phyloP scores from a whole-genome alignment of 2,797 vertebrate genomes.

The Siniperca undulata region DNA sequence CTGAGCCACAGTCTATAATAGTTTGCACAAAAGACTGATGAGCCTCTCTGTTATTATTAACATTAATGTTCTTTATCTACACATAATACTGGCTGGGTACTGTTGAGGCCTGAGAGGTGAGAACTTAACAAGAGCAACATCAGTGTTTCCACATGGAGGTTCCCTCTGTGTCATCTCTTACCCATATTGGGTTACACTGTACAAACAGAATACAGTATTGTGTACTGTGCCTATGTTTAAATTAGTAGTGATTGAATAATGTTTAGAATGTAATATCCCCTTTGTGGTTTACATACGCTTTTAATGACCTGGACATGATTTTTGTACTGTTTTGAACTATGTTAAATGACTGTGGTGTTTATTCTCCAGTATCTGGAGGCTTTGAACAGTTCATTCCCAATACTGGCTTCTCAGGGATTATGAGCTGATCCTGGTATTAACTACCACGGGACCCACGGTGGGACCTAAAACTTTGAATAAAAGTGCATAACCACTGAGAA shows the following conservation, averaged over 20 bases:
- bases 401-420: constrained; percentile 93
- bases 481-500: constrained; percentile 90
- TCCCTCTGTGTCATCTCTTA: constrained; percentile 79
- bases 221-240: constrained; percentile 88
- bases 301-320: constrained; percentile 79
- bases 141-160: constrained; percentile 78
- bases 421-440: constrained; percentile 86
- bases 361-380: constrained; percentile 95
- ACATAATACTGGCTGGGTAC: constrained; percentile 47
- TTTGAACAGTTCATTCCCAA: constrained; percentile 82
- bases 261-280: constrained; percentile 82
- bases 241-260: constrained; percentile 77
- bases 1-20: constrained; percentile 46
- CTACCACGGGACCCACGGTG: constrained; percentile 85
- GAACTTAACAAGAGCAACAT: constrained; percentile 73
- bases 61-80: constrained; percentile 51
- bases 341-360: constrained; percentile 85
- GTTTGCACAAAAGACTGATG: constrained; percentile 74
- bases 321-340: constrained; percentile 80
- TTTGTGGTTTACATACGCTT: constrained; percentile 88
- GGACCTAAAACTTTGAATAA: constrained; percentile 90
- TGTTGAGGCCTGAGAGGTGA: constrained; percentile 62
- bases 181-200: constrained; percentile 96
- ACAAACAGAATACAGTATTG: constrained; percentile 93
- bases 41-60: constrained; percentile 43